A percentile compares a stretch with the other conserved stretches of the same genome.
Evolutionary conservation across 2,113 vertebrate genomes (phyloP).

Genomic region (Tonatia bakeri): DNA sequence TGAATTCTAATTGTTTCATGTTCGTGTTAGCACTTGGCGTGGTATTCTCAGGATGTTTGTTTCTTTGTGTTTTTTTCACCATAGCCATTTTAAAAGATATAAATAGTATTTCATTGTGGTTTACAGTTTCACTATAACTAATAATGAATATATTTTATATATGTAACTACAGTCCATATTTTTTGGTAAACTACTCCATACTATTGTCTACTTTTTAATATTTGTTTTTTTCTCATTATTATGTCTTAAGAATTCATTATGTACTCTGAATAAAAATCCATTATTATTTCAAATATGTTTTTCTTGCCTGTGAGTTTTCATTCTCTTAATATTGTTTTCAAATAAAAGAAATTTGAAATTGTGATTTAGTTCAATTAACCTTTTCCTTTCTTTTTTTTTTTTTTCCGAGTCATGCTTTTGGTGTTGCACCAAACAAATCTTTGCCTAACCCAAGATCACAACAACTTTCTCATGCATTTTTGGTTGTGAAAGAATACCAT

Average conservation of each 20-base stretch:
- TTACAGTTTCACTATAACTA: background rate
- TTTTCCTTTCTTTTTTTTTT: background rate
- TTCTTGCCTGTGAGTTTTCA: background rate
- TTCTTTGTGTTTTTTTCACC: background rate
- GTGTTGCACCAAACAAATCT: background rate
- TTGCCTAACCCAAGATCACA: background rate
- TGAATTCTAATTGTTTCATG: background rate
- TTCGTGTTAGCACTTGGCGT: background rate
- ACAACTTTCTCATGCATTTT: background rate
- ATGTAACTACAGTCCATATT: background rate
- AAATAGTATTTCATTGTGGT: background rate
- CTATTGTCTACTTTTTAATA: background rate
- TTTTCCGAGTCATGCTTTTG: background rate
- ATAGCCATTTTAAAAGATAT: background rate
- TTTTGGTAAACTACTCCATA: background rate
- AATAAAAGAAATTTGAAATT: background rate
- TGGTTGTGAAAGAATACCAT: no score
- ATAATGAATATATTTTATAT: background rate
- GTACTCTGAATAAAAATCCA: background rate
- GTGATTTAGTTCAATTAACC: background rate
- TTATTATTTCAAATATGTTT: background rate
- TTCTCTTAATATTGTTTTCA: background rate
- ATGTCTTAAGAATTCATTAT: background rate
- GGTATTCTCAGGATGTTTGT: background rate
- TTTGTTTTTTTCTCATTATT: background rate